Percentiles rank a stretch among this genome's conserved stretches.
These are phyloP conservation scores for Drosophila kanapiae DNA, from an alignment of 1,140 invertebrate species.

Conservation along the genomic window DNA sequence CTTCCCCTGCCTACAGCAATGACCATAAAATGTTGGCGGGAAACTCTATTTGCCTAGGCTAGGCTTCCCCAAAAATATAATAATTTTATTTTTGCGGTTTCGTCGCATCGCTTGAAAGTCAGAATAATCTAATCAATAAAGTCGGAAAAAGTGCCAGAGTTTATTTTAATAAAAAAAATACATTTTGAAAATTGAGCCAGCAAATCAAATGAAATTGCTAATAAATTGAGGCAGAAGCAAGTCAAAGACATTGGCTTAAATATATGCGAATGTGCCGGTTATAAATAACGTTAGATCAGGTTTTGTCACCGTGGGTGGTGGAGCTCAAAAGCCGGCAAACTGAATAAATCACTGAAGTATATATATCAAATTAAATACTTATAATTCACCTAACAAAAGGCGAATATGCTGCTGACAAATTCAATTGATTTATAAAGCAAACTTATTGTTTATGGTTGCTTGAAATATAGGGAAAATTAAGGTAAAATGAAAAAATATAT, in stretches of 20 bases:
- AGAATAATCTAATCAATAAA: slow-evolving; percentile 24
- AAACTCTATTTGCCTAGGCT: slow-evolving; percentile 17
- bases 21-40: slow-evolving; percentile 15
- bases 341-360: slow-evolving; percentile 52
- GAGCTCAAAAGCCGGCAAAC: not conserved
- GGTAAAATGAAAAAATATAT: not conserved
- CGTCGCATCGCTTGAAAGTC: slow-evolving; percentile 5
- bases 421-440: slow-evolving; percentile 67
- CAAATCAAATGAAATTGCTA: slow-evolving; percentile 33
- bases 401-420: slow-evolving; percentile 56
- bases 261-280: slow-evolving; percentile 19
- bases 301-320: slow-evolving; percentile 21
- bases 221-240: slow-evolving; percentile 25
- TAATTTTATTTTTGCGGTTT: slow-evolving; percentile 16
- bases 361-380: slow-evolving; percentile 60
- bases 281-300: slow-evolving; percentile 27
- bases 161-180: slow-evolving; percentile 25
- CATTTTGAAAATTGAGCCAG: slow-evolving; percentile 15
- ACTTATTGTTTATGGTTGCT: slow-evolving; percentile 38
- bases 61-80: slow-evolving; percentile 7
- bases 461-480: not conserved
- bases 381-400: slow-evolving; percentile 41
- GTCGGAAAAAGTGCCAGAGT: not conserved
- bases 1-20: not conserved
- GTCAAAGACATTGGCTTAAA: slow-evolving; percentile 11